A percentile compares a stretch with the other conserved stretches of the same genome.
Evolutionary conservation across 2,113 vertebrate genomes (phyloP).

Genomic region (Murina feae): DNA sequence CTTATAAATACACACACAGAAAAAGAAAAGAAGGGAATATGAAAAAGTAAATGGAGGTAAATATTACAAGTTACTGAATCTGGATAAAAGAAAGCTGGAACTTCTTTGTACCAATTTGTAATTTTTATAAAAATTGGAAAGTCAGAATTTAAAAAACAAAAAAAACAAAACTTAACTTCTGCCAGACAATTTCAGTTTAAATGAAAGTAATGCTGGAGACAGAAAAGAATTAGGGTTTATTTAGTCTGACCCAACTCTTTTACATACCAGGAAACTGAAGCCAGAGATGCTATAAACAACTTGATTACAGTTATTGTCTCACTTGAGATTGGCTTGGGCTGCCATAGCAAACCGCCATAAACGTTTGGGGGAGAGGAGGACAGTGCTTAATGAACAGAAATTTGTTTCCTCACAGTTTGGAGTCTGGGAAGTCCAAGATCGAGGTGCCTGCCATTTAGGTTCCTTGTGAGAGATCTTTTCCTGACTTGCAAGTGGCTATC

Average conservation of each 20-base stretch:
- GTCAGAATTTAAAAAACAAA: neutral
- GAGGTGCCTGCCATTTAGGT: neutral
- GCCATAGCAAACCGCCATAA: neutral
- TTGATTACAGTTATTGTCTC: neutral
- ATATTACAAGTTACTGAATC: neutral
- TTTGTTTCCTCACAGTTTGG: neutral
- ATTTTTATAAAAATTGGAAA: slow-evolving; percentile 12
- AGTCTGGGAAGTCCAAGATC: neutral
- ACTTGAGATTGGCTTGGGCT: neutral
- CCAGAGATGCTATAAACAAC: neutral
- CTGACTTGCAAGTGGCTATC: neutral
- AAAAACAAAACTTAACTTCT: neutral
- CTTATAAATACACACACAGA: neutral
- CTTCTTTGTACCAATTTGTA: neutral
- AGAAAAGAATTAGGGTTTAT: neutral
- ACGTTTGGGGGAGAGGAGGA: neutral
- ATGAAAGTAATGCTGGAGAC: neutral
- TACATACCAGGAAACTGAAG: neutral
- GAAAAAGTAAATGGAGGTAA: neutral
- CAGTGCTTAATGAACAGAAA: neutral
- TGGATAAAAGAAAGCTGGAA: neutral
- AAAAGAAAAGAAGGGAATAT: neutral
- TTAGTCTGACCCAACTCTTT: neutral
- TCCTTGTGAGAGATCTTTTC: neutral
- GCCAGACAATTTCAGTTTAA: neutral